Evolutionary conservation across 2,888 invertebrate species (phyloP), one percentile per base, ranked within the genome.

Genomic region (Therioaphis trifolii): DNA sequence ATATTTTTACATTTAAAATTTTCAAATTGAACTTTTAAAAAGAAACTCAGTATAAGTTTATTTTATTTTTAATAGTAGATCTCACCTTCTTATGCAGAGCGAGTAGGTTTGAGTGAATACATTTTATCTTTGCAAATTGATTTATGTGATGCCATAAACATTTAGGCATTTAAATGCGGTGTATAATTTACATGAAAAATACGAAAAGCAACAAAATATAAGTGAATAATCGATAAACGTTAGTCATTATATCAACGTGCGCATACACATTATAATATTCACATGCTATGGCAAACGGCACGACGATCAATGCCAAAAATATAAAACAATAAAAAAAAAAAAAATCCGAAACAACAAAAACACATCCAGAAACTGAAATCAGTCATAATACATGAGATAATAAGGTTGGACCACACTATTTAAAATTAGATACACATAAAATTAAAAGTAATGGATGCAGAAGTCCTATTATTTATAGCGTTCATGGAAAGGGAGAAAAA

Each of bases 71-170:
- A 18, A 4, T 18, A 24, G 21, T 5, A 5, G 2, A 4, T 29
- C 14, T 72, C 2, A 15, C 2, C 40, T 66, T 66, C n/a, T n/a
- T 40, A n/a, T 66, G 9, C 3, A n/a, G n/a, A 12, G n/a, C n/a
- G n/a, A 35, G 12, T 15, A n/a, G 9, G n/a, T 15, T 15, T 29
- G 29, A 11, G 14, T 15, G 52, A 72, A 52, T 72, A 52, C 14
- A 18, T 46, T 69, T n/a, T 29, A n/a, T 52, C 29, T 52, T 29
- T 7, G n/a, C 1, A 15, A 21, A 74, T 55, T 74, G 55, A 74
- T 74, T 74, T 74, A 74, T 74, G 55, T 21, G 21, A 74, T 2
- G 55, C 35, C 74, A 74, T 24, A 74, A 74, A 74, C 40, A 55
- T 55, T 52, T 74, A 24, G 40, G 11, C 35, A 12, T 74, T 74